phyloP scores from a whole-genome alignment of 2,797 vertebrate genomes.

The Tenualosa thibaudeaui region DNA sequence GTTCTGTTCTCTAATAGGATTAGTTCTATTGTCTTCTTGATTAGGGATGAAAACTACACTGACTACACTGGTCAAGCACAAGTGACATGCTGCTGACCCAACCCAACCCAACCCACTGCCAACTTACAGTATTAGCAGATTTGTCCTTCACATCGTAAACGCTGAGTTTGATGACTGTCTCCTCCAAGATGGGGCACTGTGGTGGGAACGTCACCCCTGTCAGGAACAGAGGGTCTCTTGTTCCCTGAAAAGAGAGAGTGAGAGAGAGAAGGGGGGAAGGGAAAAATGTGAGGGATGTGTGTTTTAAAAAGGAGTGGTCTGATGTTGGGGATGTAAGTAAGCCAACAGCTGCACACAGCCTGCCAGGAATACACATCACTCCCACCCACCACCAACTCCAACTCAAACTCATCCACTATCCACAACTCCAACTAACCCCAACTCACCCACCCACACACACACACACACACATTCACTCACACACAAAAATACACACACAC shows the following conservation, averaged over 20 bases:
- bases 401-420: too few species aligned
- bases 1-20: too few species aligned
- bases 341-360: conserved; percentile 39
- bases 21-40: too few species aligned
- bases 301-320: conserved; percentile 4
- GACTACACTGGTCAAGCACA: not conserved
- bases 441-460: not conserved
- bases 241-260: conserved; percentile 73
- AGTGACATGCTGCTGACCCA: not conserved
- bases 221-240: conserved; percentile 79
- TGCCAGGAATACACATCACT: not conserved
- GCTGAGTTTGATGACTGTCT: conserved; percentile 90
- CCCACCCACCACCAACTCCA: not conserved
- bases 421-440: too few species aligned
- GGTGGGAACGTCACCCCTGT: conserved; percentile 93
- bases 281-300: not conserved
- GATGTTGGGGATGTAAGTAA: conserved; percentile 21
- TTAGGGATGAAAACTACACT: too few species aligned
- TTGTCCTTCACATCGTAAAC: conserved; percentile 97
- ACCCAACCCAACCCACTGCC: not conserved
- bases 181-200: conserved; percentile 87
- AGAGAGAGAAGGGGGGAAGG: conserved; percentile 5
- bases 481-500: too few species aligned
- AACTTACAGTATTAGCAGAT: conserved; percentile 89
- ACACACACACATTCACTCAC: conserved; percentile 14